Evolutionary conservation across 2,113 vertebrate genomes (phyloP).

Genomic region (Colius striatus): DNA sequence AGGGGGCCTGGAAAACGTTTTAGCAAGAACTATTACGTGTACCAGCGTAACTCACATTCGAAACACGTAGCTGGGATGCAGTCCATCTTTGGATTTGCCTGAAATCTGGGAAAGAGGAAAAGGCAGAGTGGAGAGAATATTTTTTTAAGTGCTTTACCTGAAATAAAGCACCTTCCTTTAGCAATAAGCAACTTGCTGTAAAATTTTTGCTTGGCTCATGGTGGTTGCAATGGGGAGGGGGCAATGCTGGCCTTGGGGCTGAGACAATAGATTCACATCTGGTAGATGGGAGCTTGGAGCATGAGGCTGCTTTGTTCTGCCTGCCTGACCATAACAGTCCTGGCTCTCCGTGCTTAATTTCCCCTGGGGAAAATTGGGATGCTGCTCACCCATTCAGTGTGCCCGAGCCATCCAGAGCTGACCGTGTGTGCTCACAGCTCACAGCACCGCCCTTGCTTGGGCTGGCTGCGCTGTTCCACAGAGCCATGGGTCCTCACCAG

Average conservation of each 20-base stretch:
- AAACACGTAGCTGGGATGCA: not conserved
- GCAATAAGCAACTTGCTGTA: not conserved
- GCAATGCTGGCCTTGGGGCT: not conserved
- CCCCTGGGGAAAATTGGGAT: not conserved
- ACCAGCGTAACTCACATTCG: not conserved
- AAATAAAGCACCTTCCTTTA: not conserved
- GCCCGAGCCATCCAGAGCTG: not conserved
- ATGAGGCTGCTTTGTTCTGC: slow-evolving; percentile 45
- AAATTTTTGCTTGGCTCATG: not conserved
- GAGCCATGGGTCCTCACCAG: not conserved
- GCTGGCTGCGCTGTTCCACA: not conserved
- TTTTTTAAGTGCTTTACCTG: not conserved
- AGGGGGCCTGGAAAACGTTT: not conserved
- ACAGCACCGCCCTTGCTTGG: not conserved
- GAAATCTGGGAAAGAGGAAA: not conserved
- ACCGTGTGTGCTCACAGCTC: not conserved
- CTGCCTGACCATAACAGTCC: not conserved
- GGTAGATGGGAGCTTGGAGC: slow-evolving; percentile 39
- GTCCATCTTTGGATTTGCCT: not conserved
- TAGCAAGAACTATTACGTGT: not conserved
- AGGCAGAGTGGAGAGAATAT: not conserved
- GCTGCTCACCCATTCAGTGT: accelerated
- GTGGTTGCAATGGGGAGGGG: not conserved
- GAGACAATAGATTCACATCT: slow-evolving; percentile 60
- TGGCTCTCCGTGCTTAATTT: not conserved